Evolutionary conservation across 2,888 invertebrate species (phyloP).

Genomic region (Pandemis heparana): DNA sequence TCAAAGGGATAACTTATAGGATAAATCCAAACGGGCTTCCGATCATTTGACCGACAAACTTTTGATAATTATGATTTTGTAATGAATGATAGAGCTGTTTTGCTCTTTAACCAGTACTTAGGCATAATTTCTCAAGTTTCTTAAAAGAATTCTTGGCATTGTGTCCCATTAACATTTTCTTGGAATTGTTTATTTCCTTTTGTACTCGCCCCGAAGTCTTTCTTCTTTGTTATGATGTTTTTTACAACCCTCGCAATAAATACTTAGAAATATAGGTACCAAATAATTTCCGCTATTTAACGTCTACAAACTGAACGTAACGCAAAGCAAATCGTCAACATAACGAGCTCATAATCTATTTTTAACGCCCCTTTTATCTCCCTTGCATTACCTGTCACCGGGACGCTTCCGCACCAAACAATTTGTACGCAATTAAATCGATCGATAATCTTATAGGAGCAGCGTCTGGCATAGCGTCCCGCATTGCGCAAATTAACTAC

Average conservation of each 20-base stretch:
- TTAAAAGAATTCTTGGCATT: no score
- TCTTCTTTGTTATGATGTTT: background rate
- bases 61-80: no score
- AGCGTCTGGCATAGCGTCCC: constrained; percentile 21
- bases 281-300: no score
- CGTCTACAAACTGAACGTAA: background rate
- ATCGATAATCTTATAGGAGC: constrained; percentile 66
- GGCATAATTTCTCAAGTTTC: no score
- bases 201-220: no score
- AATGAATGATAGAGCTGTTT: no score
- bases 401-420: constrained; percentile 54
- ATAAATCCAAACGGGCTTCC: no score
- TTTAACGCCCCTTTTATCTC: constrained; percentile 10
- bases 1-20: no score
- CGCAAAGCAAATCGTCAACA: background rate
- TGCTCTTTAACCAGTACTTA: no score
- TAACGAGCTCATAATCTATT: constrained; percentile 12
- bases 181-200: no score
- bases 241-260: background rate
- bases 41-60: no score
- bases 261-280: background rate
- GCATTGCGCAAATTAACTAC: background rate
- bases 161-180: no score
- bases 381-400: constrained; percentile 33
- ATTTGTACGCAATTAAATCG: constrained; percentile 68